Evolutionary conservation across 2,888 invertebrate species (phyloP).

Genomic region (Eupithecia exiguata): DNA sequence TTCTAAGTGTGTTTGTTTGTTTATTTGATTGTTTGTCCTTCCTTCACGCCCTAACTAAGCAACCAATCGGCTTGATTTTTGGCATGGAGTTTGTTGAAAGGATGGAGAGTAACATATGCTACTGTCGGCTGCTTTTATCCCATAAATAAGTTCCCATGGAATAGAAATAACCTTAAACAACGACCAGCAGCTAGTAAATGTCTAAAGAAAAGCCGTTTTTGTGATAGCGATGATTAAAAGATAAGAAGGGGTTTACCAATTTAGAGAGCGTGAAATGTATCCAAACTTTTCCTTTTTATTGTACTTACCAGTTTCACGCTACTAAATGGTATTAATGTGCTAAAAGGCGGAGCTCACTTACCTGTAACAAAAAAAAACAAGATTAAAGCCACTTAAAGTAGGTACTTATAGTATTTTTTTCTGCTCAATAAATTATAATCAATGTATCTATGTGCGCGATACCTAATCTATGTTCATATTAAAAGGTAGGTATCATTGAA

Average conservation of each 20-base stretch:
- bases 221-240: conserved; percentile 28
- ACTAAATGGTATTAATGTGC: conserved; percentile 12
- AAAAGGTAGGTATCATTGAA: not conserved
- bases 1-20: too few species aligned
- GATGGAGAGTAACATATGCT: too few species aligned
- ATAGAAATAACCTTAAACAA: too few species aligned
- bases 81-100: too few species aligned
- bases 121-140: too few species aligned
- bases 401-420: not conserved
- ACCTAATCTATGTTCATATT: not conserved
- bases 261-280: conserved; percentile 51
- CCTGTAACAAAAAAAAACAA: conserved; percentile 62
- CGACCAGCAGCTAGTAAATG: too few species aligned
- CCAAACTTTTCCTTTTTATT: conserved; percentile 38
- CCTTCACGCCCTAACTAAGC: too few species aligned
- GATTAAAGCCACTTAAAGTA: not conserved
- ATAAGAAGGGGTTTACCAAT: conserved; percentile 33
- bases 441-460: not conserved
- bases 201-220: not conserved
- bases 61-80: too few species aligned
- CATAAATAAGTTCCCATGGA: too few species aligned
- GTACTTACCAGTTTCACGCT: conserved; percentile 32
- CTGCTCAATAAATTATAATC: not conserved
- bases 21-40: too few species aligned
- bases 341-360: conserved; percentile 54